Conservation (phyloP, 2,797 vertebrate species). For the Sebastes dallii region DNA sequence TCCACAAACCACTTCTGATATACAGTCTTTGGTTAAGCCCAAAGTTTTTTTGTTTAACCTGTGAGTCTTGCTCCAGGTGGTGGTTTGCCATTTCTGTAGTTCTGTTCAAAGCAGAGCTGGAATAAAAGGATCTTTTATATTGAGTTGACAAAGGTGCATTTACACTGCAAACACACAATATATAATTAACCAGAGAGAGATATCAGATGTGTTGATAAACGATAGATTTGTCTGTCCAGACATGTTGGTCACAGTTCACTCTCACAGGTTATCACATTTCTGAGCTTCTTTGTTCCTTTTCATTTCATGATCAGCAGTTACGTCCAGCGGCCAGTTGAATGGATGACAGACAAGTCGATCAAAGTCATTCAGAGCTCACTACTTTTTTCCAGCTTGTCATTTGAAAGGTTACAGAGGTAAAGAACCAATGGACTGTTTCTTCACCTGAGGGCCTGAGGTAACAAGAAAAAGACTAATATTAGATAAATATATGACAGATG, state of each 20-base stretch:
- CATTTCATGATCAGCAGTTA: not conserved
- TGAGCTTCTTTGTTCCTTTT: not conserved
- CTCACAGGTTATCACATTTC: not conserved
- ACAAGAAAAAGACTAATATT: not conserved
- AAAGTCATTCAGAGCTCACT: not conserved
- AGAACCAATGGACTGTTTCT: not conserved
- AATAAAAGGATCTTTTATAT: not conserved
- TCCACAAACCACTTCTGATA: no score
- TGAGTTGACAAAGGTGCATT: not conserved
- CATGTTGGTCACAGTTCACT: not conserved
- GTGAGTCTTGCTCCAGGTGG: not conserved
- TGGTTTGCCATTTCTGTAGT: not conserved
- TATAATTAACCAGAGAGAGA: not conserved
- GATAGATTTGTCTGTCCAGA: slow-evolving; percentile 4
- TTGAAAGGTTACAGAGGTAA: not conserved
- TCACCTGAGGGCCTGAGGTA: not conserved
- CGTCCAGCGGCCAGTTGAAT: not conserved
- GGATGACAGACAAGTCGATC: not conserved
- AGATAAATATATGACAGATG: not conserved
- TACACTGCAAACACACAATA: not conserved
- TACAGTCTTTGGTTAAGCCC: not conserved
- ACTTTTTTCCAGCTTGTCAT: not conserved
- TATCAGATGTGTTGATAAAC: not conserved
- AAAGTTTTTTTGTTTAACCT: not conserved
- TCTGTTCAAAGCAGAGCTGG: not conserved